These are phyloP conservation scores for Trachurus trachurus DNA, from an alignment of 2,797 vertebrate species.

Conservation along the genomic window DNA sequence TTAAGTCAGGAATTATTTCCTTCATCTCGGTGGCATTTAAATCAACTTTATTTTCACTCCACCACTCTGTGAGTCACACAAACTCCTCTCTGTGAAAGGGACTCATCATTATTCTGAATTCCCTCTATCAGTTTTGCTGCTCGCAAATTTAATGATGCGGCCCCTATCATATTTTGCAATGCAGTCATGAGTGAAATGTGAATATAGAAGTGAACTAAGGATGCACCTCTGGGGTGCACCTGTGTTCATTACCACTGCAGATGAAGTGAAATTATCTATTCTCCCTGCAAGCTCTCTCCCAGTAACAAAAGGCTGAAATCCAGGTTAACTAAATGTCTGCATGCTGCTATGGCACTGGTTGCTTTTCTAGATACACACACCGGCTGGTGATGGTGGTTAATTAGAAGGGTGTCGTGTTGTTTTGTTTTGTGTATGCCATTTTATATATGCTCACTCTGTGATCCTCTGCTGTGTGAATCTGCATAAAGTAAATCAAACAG, in stretches of 20 bases:
- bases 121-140: conserved; percentile 59
- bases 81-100: conserved; percentile 48
- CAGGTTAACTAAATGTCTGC: conserved; percentile 3
- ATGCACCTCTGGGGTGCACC: conserved; percentile 63
- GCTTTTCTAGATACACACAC: background rate
- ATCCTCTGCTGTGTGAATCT: conserved; percentile 6
- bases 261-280: conserved; percentile 60
- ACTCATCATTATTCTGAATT: conserved; percentile 67
- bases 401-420: conserved; percentile 6
- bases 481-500: conserved; percentile 21
- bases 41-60: conserved; percentile 64
- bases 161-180: conserved; percentile 72
- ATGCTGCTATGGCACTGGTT: conserved; percentile 16
- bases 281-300: conserved; percentile 11
- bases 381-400: conserved; percentile 7
- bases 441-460: conserved; percentile 17
- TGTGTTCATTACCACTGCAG: conserved; percentile 66
- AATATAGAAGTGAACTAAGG: conserved; percentile 66
- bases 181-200: conserved; percentile 79
- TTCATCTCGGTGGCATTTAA: conserved; percentile 55
- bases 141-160: conserved; percentile 74
- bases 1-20: conserved; percentile 44
- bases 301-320: conserved; percentile 13
- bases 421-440: conserved; percentile 22
- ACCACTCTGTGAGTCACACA: conserved; percentile 42